A percentile compares a stretch with the other conserved stretches of the same genome.
These are phyloP conservation scores for Macrotrachela quadricornifera DNA, from an alignment of 1,140 invertebrate genomes.

Conservation along the genomic window DNA sequence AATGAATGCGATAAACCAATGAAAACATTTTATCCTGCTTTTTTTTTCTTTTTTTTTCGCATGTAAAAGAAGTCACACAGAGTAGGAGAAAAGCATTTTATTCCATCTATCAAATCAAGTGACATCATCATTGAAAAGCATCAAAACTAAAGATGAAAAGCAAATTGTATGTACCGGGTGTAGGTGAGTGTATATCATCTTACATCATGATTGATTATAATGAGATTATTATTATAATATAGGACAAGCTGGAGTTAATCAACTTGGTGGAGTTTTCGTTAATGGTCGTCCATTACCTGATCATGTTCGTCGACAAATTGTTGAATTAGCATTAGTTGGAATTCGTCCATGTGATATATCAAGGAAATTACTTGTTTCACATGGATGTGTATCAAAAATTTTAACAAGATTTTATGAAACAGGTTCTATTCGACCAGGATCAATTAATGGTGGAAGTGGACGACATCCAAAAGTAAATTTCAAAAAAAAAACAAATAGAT, in stretches of 20 bases:
- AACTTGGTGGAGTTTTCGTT: conserved; percentile 80
- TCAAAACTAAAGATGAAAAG: not conserved
- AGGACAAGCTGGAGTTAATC: conserved; percentile 44
- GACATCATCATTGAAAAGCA: too few species aligned
- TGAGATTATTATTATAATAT: not conserved
- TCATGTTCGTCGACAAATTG: conserved; percentile 71
- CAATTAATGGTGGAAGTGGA: conserved; percentile 49
- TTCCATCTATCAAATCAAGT: too few species aligned
- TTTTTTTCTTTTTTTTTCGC: too few species aligned
- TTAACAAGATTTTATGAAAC: conserved; percentile 85
- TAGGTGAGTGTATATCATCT: not conserved
- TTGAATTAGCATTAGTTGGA: conserved; percentile 62
- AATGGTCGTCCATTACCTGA: conserved; percentile 80
- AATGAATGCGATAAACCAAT: too few species aligned
- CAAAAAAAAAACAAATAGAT: too few species aligned
- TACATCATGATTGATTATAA: not conserved
- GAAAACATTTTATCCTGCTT: too few species aligned
- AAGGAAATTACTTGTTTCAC: conserved; percentile 71
- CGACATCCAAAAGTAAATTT: too few species aligned
- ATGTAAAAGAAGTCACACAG: too few species aligned
- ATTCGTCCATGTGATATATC: conserved; percentile 87
- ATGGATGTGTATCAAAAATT: conserved; percentile 89
- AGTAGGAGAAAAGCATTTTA: too few species aligned
- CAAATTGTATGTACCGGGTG: conserved; percentile 9
- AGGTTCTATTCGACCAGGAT: conserved; percentile 63